These are phyloP conservation scores for Lithobates pipiens DNA, from an alignment of 2,797 vertebrate species.

Conservation along the genomic window DNA sequence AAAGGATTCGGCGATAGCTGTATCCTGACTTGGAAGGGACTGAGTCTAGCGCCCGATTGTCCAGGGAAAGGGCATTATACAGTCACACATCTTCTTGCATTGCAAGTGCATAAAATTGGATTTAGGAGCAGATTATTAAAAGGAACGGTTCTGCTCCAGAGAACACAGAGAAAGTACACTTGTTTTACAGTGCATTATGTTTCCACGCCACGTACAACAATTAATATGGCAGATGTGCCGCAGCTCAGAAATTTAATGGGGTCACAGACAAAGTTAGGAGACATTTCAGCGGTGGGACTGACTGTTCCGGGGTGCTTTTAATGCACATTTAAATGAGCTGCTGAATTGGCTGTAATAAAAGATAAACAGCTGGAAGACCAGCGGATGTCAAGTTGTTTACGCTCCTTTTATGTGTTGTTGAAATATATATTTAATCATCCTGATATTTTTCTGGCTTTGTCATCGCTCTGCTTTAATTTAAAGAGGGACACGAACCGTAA, in stretches of 20 bases:
- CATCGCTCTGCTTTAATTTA: neutral
- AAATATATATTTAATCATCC: neutral
- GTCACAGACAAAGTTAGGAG: constrained; percentile 22
- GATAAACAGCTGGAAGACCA: constrained; percentile 5
- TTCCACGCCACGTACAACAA: constrained; percentile 46
- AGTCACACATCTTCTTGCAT: neutral
- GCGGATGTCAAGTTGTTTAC: constrained; percentile 13
- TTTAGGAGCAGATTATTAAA: neutral
- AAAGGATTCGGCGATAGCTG: too few species aligned
- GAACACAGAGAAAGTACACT: neutral
- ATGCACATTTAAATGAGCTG: constrained; percentile 24
- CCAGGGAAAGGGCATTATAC: neutral
- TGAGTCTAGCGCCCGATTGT: too few species aligned
- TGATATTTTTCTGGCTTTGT: neutral
- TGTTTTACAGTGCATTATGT: constrained; percentile 24
- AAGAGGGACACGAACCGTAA: neutral
- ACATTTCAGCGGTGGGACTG: neutral
- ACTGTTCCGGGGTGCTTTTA: constrained; percentile 18
- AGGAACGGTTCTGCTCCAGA: neutral
- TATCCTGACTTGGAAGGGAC: too few species aligned
- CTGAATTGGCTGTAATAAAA: constrained; percentile 36
- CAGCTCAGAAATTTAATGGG: constrained; percentile 32
- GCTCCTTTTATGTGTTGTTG: neutral
- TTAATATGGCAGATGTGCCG: constrained; percentile 51
- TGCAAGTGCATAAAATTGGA: neutral